These are phyloP conservation scores for Sebastes paucispinis DNA, from an alignment of 2,797 vertebrate species.

Conservation along the genomic window DNA sequence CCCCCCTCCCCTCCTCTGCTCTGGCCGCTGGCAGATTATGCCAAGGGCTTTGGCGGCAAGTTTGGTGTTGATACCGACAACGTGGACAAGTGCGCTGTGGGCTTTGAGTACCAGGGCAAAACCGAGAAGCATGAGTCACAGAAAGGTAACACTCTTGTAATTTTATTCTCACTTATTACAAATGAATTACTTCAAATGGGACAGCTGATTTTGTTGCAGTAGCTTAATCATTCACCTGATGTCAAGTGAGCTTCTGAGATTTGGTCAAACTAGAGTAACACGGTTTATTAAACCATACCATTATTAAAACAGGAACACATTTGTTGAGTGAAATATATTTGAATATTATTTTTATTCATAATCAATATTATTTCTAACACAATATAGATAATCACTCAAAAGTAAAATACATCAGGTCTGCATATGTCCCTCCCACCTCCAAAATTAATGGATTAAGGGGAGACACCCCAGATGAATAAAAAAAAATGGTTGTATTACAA, in stretches of 20 bases:
- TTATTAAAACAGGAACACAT: no score
- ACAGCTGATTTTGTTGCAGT: no score
- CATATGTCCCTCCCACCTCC: no score
- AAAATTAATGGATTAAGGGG: no score
- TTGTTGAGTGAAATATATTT: background rate
- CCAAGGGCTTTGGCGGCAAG: slow-evolving; percentile 84
- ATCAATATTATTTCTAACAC: background rate
- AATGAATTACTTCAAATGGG: no score
- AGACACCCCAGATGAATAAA: no score
- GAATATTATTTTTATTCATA: background rate
- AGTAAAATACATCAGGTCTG: no score
- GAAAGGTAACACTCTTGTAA: slow-evolving; percentile 80
- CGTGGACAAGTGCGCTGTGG: slow-evolving; percentile 94
- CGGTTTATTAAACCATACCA: no score
- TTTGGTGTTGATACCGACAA: slow-evolving; percentile 91
- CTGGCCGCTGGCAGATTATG: slow-evolving; percentile 72
- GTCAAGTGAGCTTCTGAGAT: no score
- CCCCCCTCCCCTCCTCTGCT: background rate
- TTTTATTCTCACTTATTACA: background rate
- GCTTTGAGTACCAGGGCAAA: slow-evolving; percentile 95
- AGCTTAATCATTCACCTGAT: no score
- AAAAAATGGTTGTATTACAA: no score
- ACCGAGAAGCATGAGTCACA: slow-evolving; percentile 92
- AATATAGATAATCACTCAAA: background rate
- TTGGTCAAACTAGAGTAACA: no score